phyloP scores from a whole-genome alignment of 1,140 invertebrate genomes.

The Heliconius eleuchia region DNA sequence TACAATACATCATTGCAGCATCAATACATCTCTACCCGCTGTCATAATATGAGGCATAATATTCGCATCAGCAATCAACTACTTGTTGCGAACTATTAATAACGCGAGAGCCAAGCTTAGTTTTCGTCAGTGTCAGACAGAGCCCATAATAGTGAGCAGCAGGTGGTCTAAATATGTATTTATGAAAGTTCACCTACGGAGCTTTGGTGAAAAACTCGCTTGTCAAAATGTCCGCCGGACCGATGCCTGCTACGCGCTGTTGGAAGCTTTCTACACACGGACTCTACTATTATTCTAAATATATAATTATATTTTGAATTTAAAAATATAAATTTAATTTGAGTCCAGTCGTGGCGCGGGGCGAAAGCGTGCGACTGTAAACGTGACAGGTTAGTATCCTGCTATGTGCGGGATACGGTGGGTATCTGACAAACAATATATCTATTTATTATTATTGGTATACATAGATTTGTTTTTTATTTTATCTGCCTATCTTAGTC shows the following conservation, averaged over 20 bases:
- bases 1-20: background rate
- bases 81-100: conserved; percentile 12
- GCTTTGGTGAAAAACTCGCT: conserved; percentile 41
- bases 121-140: conserved; percentile 11
- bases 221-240: conserved; percentile 45
- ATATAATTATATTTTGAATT: no score
- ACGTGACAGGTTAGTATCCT: no score
- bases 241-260: conserved; percentile 33
- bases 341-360: no score
- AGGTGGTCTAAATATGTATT: conserved; percentile 40
- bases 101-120: conserved; percentile 9
- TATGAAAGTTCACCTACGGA: conserved; percentile 42
- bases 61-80: conserved; percentile 9
- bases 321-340: no score
- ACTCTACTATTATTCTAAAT: background rate
- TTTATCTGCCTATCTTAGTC: no score
- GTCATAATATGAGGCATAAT: conserved; percentile 12
- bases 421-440: no score
- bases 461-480: no score
- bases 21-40: background rate
- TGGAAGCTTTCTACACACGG: conserved; percentile 27
- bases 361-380: no score
- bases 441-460: no score
- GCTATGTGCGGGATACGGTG: no score
- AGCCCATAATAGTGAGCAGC: conserved; percentile 12